phyloP scores from a whole-genome alignment of 2,797 vertebrate genomes.

The Acomys russatus region DNA sequence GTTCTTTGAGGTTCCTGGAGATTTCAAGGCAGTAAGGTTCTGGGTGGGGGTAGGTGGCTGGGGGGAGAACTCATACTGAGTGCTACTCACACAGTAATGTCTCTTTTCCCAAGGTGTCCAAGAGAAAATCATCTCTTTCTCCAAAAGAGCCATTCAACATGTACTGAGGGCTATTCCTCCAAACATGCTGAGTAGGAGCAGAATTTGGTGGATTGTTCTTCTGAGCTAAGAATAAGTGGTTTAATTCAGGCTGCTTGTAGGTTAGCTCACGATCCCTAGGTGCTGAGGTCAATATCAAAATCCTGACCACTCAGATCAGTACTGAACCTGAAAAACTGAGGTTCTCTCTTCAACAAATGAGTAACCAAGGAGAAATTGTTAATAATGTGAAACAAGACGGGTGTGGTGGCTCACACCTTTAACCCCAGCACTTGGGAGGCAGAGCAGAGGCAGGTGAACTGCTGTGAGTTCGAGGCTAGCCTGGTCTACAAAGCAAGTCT shows the following conservation, averaged over 20 bases:
- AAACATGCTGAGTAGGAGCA: not conserved
- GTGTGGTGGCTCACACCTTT: no score
- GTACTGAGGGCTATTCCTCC: conserved; percentile 73
- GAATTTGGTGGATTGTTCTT: not conserved
- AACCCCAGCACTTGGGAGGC: no score
- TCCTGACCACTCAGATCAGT: not conserved
- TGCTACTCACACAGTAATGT: conserved; percentile 87
- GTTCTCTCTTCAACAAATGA: not conserved
- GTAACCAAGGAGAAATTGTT: not conserved
- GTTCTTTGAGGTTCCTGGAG: not conserved
- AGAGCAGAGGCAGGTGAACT: no score
- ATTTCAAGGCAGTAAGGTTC: not conserved
- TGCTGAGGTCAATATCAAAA: not conserved
- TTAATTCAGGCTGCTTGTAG: not conserved
- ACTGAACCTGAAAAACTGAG: not conserved
- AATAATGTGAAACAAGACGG: not conserved
- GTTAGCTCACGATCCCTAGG: not conserved
- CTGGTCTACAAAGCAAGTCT: no score
- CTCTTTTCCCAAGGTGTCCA: conserved; percentile 68
- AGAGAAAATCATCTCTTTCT: conserved; percentile 77
- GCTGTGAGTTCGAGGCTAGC: no score
- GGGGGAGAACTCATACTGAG: not conserved
- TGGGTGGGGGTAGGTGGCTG: no score
- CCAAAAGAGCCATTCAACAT: conserved; percentile 61
- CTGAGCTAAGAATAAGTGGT: conserved; percentile 71